Evolutionary conservation across 2,888 invertebrate species (phyloP).

Genomic region (Polymixis lichenea): DNA sequence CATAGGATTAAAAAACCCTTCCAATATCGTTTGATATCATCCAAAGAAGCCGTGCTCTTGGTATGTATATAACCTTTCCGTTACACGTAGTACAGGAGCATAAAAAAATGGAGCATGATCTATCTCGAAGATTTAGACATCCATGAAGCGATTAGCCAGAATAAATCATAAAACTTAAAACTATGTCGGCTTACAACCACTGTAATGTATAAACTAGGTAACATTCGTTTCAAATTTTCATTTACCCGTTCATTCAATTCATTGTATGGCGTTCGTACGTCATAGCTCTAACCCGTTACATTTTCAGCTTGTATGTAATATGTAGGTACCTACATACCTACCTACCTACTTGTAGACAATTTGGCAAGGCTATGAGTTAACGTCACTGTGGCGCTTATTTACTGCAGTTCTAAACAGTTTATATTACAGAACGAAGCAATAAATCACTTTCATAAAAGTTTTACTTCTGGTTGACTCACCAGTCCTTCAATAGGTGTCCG

Average conservation of each 20-base stretch:
- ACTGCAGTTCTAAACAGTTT: constrained; percentile 48
- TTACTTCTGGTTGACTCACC: constrained; percentile 29
- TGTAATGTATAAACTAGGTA: constrained; percentile 13
- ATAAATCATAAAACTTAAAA: constrained; percentile 9
- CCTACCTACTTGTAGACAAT: constrained; percentile 28
- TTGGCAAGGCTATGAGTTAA: constrained; percentile 60
- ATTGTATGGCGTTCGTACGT: constrained; percentile 41
- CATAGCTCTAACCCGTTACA: constrained; percentile 37
- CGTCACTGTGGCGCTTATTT: constrained; percentile 56
- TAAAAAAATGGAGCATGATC: not conserved
- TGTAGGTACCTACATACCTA: constrained; percentile 10
- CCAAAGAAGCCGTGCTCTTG: too few relatives aligned
- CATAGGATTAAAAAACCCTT: too few relatives aligned
- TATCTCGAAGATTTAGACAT: not conserved
- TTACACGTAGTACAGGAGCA: too few relatives aligned
- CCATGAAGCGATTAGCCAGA: constrained; percentile 20
- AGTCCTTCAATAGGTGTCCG: constrained; percentile 1
- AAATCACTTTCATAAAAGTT: constrained; percentile 21
- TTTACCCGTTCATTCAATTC: constrained; percentile 20
- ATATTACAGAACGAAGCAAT: constrained; percentile 28
- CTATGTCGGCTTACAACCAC: constrained; percentile 16
- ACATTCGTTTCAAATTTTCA: constrained; percentile 14
- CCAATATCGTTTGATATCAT: too few relatives aligned
- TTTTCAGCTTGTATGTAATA: constrained; percentile 35
- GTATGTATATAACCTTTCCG: too few relatives aligned